phyloP scores from a whole-genome alignment of 2,888 invertebrate species.

The Diaperis boleti region DNA sequence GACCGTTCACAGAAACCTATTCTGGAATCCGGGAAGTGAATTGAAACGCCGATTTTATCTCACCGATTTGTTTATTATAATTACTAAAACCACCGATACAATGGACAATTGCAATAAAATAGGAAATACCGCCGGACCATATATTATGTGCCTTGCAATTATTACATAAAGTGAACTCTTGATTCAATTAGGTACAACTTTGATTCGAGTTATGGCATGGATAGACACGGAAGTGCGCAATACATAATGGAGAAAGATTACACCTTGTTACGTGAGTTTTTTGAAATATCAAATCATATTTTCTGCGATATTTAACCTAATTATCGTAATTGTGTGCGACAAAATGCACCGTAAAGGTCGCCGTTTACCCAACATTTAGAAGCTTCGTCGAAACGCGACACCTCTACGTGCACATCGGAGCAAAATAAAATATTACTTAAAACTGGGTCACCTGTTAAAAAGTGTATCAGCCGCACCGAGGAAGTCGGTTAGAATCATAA shows the following conservation, averaged over 20 bases:
- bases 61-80: background rate
- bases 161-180: background rate
- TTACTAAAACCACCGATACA: background rate
- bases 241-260: background rate
- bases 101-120: background rate
- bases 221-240: background rate
- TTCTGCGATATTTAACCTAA: too few relatives aligned
- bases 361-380: background rate
- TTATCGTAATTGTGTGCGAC: too few relatives aligned
- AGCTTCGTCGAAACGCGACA: conserved; percentile 1
- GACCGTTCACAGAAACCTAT: too few relatives aligned
- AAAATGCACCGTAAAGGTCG: too few relatives aligned
- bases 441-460: conserved; percentile 24
- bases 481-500: conserved; percentile 46
- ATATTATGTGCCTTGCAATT: background rate
- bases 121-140: background rate
- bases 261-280: too few relatives aligned
- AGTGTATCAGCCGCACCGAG: conserved; percentile 31
- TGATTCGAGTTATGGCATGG: background rate
- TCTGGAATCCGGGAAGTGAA: too few relatives aligned
- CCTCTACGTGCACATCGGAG: background rate
- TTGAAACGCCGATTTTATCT: too few relatives aligned
- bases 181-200: background rate
- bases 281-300: too few relatives aligned
- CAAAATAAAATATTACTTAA: background rate